phyloP scores from a whole-genome alignment of 2,113 vertebrate genomes.

The Dunckerocampus dactyliophorus region DNA sequence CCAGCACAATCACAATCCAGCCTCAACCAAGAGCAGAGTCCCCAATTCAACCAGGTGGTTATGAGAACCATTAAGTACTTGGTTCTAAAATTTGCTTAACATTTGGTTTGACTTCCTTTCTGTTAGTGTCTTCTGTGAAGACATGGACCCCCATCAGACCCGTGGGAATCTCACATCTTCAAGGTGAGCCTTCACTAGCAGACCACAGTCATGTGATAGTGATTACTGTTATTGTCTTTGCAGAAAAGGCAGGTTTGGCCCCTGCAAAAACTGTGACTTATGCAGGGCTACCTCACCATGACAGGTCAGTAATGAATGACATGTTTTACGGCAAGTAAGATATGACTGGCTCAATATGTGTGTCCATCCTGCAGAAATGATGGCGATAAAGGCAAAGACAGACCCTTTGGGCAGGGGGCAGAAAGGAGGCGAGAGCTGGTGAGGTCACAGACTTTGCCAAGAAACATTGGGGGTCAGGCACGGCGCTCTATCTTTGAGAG shows the following conservation, averaged over 20 bases:
- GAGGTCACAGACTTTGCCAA: constrained; percentile 90
- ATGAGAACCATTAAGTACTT: not conserved
- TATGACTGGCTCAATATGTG: not conserved
- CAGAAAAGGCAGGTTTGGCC: constrained; percentile 75
- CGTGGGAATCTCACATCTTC: constrained; percentile 61
- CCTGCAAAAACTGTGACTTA: constrained; percentile 69
- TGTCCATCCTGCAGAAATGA: constrained; percentile 48
- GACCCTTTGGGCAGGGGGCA: constrained; percentile 54
- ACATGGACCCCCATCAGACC: constrained; percentile 72
- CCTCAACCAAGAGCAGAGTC: constrained; percentile 62
- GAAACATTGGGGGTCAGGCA: constrained; percentile 78
- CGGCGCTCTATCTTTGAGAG: constrained; percentile 86
- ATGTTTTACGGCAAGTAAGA: too few species aligned
- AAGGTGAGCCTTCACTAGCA: constrained; percentile 60
- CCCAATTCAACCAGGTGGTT: constrained; percentile 68
- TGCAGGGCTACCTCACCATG: constrained; percentile 55
- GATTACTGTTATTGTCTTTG: constrained; percentile 5
- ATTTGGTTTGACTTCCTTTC: constrained; percentile 9
- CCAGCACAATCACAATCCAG: constrained; percentile 53
- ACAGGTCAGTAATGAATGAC: constrained; percentile 55
- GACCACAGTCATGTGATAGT: not conserved
- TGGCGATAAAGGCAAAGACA: constrained; percentile 48
- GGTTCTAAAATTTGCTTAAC: not conserved
- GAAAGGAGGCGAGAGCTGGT: constrained; percentile 86
- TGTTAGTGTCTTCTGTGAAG: constrained; percentile 64